Evolutionary conservation across 1,140 invertebrate genomes (phyloP).

Genomic region (Belonocnema kinseyi): DNA sequence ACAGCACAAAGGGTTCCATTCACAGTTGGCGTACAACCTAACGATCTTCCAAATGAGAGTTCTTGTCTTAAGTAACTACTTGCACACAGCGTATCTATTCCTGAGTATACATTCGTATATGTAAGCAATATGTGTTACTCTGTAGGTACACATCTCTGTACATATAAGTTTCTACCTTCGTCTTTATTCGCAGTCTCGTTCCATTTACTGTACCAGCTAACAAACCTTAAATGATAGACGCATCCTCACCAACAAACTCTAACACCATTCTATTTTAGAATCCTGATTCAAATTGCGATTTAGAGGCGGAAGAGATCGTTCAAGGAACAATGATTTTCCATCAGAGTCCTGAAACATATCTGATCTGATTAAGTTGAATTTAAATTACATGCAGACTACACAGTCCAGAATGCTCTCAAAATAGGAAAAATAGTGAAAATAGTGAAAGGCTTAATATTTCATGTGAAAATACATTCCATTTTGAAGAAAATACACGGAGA

Average conservation of each 20-base stretch:
- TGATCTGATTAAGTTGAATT: no score
- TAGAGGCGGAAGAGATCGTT: no score
- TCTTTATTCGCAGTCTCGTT: constrained; percentile 9
- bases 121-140: constrained; percentile 8
- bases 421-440: no score
- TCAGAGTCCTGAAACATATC: no score
- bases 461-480: no score
- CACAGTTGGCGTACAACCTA: constrained; percentile 30
- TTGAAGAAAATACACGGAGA: no score
- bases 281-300: no score
- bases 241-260: not conserved
- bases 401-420: no score
- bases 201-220: not conserved
- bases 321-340: no score
- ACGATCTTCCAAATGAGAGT: constrained; percentile 31
- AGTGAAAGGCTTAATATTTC: no score
- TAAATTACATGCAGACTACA: no score
- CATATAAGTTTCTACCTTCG: not conserved
- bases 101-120: constrained; percentile 4
- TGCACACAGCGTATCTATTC: constrained; percentile 1
- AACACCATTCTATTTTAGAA: not conserved
- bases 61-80: constrained; percentile 31
- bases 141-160: not conserved
- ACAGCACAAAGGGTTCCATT: constrained; percentile 23
- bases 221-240: constrained; percentile 9